phyloP scores from a whole-genome alignment of 1,140 invertebrate species.

The Mizuhopecten yessoensis region DNA sequence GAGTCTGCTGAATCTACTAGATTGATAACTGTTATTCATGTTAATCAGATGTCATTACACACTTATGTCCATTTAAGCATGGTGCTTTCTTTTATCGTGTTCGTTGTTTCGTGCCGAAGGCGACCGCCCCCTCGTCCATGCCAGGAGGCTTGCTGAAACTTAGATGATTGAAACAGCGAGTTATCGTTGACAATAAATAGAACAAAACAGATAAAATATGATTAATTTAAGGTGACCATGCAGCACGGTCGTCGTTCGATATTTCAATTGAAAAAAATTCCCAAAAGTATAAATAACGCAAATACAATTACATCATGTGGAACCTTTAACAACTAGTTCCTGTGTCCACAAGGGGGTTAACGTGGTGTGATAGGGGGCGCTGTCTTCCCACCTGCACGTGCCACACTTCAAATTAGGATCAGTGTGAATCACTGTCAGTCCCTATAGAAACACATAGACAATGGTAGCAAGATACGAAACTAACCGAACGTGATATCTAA shows the following conservation, averaged over 20 bases:
- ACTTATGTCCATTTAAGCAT: too few species aligned
- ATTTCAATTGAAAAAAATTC: background rate
- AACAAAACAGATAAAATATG: background rate
- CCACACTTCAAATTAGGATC: background rate
- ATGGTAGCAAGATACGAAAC: background rate
- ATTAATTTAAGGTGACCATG: background rate
- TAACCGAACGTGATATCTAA: conserved; percentile 15
- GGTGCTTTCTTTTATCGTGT: too few species aligned
- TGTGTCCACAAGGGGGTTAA: background rate
- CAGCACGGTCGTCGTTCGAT: background rate
- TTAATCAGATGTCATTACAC: too few species aligned
- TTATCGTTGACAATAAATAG: background rate
- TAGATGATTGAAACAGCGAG: background rate
- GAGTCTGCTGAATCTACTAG: too few species aligned
- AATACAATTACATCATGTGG: background rate
- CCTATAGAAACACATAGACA: background rate
- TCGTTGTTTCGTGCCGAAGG: too few species aligned
- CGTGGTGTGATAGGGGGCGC: background rate
- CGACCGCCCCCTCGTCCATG: background rate
- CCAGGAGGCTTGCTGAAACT: background rate
- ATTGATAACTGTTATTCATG: too few species aligned
- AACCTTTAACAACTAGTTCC: background rate
- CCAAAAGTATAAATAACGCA: background rate
- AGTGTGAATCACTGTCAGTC: background rate
- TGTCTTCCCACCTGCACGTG: background rate